A percentile compares a stretch with the other conserved stretches of the same genome.
These are phyloP conservation scores for Chelonus formosanus DNA, from an alignment of 2,888 invertebrate species.

Conservation along the genomic window DNA sequence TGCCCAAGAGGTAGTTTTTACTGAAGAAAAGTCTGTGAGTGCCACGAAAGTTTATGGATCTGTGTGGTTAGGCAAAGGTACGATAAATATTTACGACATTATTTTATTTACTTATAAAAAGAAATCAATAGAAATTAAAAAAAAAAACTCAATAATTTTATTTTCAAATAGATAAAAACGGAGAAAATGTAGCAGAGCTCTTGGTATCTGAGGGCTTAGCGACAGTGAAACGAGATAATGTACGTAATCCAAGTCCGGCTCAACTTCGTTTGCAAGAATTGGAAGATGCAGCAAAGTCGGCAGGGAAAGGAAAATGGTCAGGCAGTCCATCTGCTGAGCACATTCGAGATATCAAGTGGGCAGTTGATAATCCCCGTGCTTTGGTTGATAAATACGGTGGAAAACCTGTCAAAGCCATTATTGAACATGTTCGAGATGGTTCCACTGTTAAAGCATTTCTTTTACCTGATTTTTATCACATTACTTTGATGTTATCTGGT, in stretches of 20 bases:
- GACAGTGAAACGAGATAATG: conserved; percentile 77
- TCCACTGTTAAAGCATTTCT: conserved; percentile 93
- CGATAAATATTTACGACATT: neutral
- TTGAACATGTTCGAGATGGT: conserved; percentile 98
- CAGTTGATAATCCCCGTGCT: conserved; percentile 82
- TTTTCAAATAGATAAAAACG: conserved; percentile 66
- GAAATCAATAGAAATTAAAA: neutral
- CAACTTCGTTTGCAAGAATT: conserved; percentile 78
- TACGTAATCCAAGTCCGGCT: conserved; percentile 73
- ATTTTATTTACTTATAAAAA: neutral
- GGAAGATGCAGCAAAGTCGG: conserved; percentile 89
- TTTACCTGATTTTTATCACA: conserved; percentile 87
- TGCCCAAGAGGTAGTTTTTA: conserved; percentile 88
- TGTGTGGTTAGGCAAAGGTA: conserved; percentile 86
- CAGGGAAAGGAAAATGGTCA: conserved; percentile 86
- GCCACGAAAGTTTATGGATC: conserved; percentile 88
- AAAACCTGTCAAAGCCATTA: conserved; percentile 89
- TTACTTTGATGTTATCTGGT: conserved; percentile 95
- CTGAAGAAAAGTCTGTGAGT: conserved; percentile 83
- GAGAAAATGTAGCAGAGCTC: conserved; percentile 88
- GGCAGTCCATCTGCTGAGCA: conserved; percentile 70
- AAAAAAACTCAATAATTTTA: neutral
- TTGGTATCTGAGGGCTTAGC: conserved; percentile 91
- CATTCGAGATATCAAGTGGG: conserved; percentile 88
- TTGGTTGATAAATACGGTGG: conserved; percentile 86